Base-by-base conservation (phyloP, 1,140 invertebrate genomes). In the Melipona quadrifasciata region DNA sequence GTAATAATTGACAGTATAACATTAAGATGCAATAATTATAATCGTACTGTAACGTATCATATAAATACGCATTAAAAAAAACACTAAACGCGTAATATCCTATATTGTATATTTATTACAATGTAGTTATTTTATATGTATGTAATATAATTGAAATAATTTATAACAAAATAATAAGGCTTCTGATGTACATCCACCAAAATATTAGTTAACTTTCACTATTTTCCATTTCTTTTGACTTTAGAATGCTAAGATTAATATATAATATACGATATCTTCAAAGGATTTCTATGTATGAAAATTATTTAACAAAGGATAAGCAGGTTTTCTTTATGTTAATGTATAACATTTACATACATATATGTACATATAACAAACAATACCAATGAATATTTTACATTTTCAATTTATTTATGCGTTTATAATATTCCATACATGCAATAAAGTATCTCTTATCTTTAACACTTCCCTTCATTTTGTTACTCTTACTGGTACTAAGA, bases 91-190 rank as follows among this genome's bases (percentile, higher is more conserved):
- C 67, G 76, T 84, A 79, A 79, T 79, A 84, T 84, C 47, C 82
- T 84, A 84, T 84, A 84, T 79, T 84, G 82, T 84, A 84, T 79
- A 84, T 84, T 79, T 79, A 83, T 64, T 84, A 71, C 82, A 84
- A 84, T 84, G 82, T 84, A 84, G 82, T 84, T 84, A 84, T 84
- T 84, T 84, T 84, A 84, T 84, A 84, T 84, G 82, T 84, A 84
- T 84, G 82, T 84, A 84, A 84, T 84, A 84, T 84, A 84, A 84
- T 21, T 84, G 76, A 84, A 84, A 84, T 84, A 79, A 84, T 84
- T 84, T 84, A 84, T 84, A 84, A 84, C 82, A 84, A 84, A 84
- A 57, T 79, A 84, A 84, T 79, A 79, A 84, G 82, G 67, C 82
- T 79, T 84, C 67, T 84, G 47, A 61, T 84, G 57, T 84, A 79